Percentiles rank a stretch among this genome's conserved stretches.
Conservation (phyloP, 2,888 invertebrate genomes). For the Drosophila maculinotata region DNA sequence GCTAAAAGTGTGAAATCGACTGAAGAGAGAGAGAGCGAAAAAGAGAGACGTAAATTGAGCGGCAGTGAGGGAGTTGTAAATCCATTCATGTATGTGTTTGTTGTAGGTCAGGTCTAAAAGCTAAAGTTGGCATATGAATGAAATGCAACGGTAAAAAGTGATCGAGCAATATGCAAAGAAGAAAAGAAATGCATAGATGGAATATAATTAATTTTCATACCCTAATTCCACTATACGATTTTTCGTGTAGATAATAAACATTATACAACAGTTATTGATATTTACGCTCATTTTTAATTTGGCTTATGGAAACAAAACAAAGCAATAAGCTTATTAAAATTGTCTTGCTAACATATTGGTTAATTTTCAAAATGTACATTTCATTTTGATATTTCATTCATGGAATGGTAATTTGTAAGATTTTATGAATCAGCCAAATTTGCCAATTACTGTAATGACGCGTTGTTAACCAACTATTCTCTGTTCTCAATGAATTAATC, state of each 20-base stretch:
- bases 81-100: slow-evolving; percentile 30
- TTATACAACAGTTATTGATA: too few relatives aligned
- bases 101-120: slow-evolving; percentile 57
- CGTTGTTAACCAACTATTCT: neutral
- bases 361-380: too few relatives aligned
- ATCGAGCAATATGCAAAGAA: neutral
- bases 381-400: neutral
- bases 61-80: slow-evolving; percentile 46
- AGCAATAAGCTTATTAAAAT: too few relatives aligned
- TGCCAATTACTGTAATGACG: slow-evolving; percentile 18
- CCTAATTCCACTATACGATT: too few relatives aligned
- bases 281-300: too few relatives aligned
- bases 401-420: neutral
- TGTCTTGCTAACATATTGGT: too few relatives aligned
- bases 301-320: too few relatives aligned
- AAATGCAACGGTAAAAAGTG: slow-evolving; percentile 15
- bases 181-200: neutral
- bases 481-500: slow-evolving; percentile 4
- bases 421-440: neutral
- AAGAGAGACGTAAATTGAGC: slow-evolving; percentile 7
- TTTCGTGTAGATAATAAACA: too few relatives aligned
- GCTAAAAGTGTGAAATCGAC: slow-evolving; percentile 38
- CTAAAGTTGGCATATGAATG: slow-evolving; percentile 21
- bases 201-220: neutral
- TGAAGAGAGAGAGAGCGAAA: slow-evolving; percentile 7